A percentile compares a stretch with the other conserved stretches of the same genome.
Conservation (phyloP, 2,797 vertebrate species). For the Hippocampus kuda region DNA sequence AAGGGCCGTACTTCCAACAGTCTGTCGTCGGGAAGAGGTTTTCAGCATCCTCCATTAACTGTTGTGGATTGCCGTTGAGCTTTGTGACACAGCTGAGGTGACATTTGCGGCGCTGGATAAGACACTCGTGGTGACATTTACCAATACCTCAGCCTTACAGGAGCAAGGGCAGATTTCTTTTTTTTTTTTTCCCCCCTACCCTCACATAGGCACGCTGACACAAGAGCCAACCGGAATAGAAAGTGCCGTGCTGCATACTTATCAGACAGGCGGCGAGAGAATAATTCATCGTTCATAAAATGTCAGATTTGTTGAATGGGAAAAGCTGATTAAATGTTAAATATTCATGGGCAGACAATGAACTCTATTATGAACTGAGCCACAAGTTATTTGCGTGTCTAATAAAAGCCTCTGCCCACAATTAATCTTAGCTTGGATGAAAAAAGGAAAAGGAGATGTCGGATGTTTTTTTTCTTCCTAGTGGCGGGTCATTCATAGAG, state of each 20-base stretch:
- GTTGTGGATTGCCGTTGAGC: slow-evolving; percentile 19
- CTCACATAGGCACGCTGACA: slow-evolving; percentile 11
- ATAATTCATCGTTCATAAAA: slow-evolving; percentile 15
- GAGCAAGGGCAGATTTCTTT: background rate
- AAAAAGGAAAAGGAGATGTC: slow-evolving; percentile 8
- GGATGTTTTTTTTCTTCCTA: background rate
- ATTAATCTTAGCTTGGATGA: background rate
- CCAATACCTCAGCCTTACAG: slow-evolving; percentile 26
- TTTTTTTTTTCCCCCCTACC: slow-evolving; percentile 12
- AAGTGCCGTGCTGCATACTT: slow-evolving; percentile 23
- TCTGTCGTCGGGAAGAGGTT: slow-evolving; percentile 23
- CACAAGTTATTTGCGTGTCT: slow-evolving; percentile 18
- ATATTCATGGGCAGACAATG: slow-evolving; percentile 39
- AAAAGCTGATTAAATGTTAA: slow-evolving; percentile 33
- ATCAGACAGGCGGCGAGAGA: slow-evolving; percentile 4
- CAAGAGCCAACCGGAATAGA: slow-evolving; percentile 15
- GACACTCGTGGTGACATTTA: slow-evolving; percentile 57
- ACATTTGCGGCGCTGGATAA: slow-evolving; percentile 56
- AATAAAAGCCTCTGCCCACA: slow-evolving; percentile 14
- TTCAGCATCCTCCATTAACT: slow-evolving; percentile 22
- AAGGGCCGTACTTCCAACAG: background rate
- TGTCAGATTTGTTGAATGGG: slow-evolving; percentile 15
- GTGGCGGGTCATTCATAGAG: background rate
- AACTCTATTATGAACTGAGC: slow-evolving; percentile 31
- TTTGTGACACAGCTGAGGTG: slow-evolving; percentile 35